These are phyloP conservation scores for Meriones unguiculatus DNA, from an alignment of 2,113 vertebrate genomes.

Conservation along the genomic window DNA sequence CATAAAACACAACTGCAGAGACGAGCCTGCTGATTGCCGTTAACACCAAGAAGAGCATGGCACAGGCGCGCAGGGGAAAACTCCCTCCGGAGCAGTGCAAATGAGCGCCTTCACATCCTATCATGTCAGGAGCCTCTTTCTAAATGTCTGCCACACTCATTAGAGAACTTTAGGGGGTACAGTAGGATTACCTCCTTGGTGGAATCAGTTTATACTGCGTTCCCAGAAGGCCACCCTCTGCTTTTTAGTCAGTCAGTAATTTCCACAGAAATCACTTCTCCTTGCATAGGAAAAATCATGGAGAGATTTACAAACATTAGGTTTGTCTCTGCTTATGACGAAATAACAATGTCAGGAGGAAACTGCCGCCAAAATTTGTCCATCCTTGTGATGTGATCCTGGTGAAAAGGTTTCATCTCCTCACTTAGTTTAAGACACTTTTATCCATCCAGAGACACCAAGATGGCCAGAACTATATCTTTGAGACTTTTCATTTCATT, in stretches of 20 bases:
- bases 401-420: not conserved
- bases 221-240: not conserved
- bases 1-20: not conserved
- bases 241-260: not conserved
- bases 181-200: not conserved
- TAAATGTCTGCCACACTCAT: conserved; percentile 34
- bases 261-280: not conserved
- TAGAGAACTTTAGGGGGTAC: not conserved
- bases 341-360: not conserved
- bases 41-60: not conserved
- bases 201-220: not conserved
- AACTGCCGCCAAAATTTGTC: not conserved
- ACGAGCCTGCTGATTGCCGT: not conserved
- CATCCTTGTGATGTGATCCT: not conserved
- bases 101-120: conserved; percentile 46
- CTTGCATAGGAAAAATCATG: not conserved
- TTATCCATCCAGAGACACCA: not conserved
- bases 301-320: not conserved
- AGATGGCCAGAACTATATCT: not conserved
- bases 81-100: conserved; percentile 27
- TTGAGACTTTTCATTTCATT: not conserved
- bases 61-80: not conserved
- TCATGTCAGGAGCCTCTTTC: conserved; percentile 37
- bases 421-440: rapidly evolving
- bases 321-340: not conserved